Evolutionary conservation across 2,888 invertebrate genomes (phyloP).

Genomic region (Adelognathus sp.): DNA sequence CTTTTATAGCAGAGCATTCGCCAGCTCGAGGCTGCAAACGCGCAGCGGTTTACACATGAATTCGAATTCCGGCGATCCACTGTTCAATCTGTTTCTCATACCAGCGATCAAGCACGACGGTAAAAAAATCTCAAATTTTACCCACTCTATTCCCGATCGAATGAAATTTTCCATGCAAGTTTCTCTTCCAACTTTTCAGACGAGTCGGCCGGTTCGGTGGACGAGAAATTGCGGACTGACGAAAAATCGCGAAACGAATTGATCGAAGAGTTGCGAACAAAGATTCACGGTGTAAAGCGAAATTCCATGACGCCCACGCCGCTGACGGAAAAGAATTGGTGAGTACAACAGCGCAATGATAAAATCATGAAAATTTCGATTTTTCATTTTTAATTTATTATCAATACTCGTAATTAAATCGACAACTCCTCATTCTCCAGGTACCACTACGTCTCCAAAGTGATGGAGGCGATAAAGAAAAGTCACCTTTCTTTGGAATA

Average conservation of each 20-base stretch:
- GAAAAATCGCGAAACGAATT: slow-evolving; percentile 80
- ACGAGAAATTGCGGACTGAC: slow-evolving; percentile 62
- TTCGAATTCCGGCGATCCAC: slow-evolving; percentile 83
- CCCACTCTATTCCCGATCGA: neutral
- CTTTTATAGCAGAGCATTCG: slow-evolving; percentile 83
- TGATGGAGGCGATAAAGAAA: slow-evolving; percentile 93
- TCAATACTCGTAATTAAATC: slow-evolving; percentile 24
- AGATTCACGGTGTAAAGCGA: slow-evolving; percentile 87
- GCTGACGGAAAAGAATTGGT: slow-evolving; percentile 91
- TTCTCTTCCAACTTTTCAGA: slow-evolving; percentile 60
- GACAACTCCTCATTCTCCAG: slow-evolving; percentile 70
- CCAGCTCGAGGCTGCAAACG: slow-evolving; percentile 85
- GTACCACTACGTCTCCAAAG: slow-evolving; percentile 90
- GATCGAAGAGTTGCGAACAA: slow-evolving; percentile 86
- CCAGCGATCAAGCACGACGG: slow-evolving; percentile 84
- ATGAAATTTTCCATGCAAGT: neutral
- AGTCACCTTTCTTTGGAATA: slow-evolving; percentile 93
- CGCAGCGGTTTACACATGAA: slow-evolving; percentile 87
- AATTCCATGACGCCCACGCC: slow-evolving; percentile 88
- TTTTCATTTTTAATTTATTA: slow-evolving; percentile 15
- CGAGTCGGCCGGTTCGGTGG: slow-evolving; percentile 58
- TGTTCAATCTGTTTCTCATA: slow-evolving; percentile 87
- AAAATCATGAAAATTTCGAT: neutral
- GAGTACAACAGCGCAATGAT: slow-evolving; percentile 53
- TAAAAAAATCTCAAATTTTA: slow-evolving; percentile 60